These are phyloP conservation scores for Mycalesis mineus DNA, from an alignment of 2,888 invertebrate species.

Conservation along the genomic window DNA sequence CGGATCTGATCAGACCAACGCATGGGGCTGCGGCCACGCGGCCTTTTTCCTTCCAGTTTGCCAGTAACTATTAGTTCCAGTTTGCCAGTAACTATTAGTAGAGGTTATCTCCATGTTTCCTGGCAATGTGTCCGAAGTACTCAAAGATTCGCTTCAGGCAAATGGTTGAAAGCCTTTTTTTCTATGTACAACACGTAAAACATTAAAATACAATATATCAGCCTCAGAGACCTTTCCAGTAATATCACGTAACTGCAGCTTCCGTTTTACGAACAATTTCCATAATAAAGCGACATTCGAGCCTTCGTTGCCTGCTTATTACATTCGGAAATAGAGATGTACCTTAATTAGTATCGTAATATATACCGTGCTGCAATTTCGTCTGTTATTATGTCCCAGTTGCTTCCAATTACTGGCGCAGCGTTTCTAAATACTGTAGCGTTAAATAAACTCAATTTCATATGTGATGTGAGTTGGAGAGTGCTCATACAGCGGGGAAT, in stretches of 20 bases:
- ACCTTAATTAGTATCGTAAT: not conserved
- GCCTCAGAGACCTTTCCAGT: not conserved
- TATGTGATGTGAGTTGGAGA: not conserved
- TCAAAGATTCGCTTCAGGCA: too few relatives aligned
- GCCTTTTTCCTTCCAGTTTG: too few relatives aligned
- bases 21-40: too few relatives aligned
- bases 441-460: not conserved
- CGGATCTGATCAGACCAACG: too few relatives aligned
- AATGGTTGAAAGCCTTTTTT: too few relatives aligned
- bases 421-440: not conserved
- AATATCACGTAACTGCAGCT: not conserved
- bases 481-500: not conserved
- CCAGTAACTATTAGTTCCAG: too few relatives aligned
- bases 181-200: not conserved
- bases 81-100: too few relatives aligned
- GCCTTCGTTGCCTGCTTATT: not conserved
- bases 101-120: too few relatives aligned
- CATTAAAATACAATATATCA: not conserved
- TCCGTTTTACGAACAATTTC: not conserved
- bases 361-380: conserved; percentile 4
- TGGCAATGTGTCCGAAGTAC: too few relatives aligned
- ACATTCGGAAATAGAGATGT: not conserved
- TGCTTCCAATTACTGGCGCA: not conserved
- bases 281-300: not conserved
- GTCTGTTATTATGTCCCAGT: not conserved